phyloP scores from a whole-genome alignment of 2,797 vertebrate genomes.

The Alca torda region DNA sequence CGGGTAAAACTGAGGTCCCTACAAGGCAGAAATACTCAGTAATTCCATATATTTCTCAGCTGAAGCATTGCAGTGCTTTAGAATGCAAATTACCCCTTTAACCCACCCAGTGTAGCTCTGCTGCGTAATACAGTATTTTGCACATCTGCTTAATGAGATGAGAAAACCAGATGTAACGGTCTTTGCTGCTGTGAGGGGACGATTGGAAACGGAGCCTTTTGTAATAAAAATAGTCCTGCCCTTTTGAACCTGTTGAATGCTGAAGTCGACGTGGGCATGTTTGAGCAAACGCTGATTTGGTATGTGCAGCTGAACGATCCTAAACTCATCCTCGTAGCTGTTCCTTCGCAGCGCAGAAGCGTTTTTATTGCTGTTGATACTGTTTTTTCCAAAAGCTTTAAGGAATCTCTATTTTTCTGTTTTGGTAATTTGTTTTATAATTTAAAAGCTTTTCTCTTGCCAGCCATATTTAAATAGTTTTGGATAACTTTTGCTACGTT shows the following conservation, averaged over 20 bases:
- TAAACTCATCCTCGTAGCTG: neutral
- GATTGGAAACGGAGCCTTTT: neutral
- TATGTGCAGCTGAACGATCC: neutral
- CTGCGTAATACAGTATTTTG: neutral
- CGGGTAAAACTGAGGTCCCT: neutral
- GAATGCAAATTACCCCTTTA: neutral
- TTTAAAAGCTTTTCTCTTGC: neutral
- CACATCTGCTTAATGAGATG: slow-evolving; percentile 23
- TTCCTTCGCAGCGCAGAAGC: neutral
- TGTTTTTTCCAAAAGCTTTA: neutral
- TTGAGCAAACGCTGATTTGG: neutral
- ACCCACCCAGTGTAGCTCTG: neutral
- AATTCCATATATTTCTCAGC: neutral
- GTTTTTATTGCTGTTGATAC: neutral
- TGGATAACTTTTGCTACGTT: neutral
- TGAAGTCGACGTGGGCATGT: neutral
- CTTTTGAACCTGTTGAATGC: slow-evolving; percentile 37
- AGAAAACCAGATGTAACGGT: neutral
- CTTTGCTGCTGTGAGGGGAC: neutral
- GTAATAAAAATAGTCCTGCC: neutral
- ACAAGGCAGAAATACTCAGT: neutral
- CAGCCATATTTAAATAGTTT: neutral
- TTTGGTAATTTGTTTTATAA: neutral
- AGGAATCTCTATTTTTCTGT: neutral
- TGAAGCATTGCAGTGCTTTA: neutral